phyloP scores from a whole-genome alignment of 2,888 invertebrate genomes.

The Neuroscelio doddi region DNA sequence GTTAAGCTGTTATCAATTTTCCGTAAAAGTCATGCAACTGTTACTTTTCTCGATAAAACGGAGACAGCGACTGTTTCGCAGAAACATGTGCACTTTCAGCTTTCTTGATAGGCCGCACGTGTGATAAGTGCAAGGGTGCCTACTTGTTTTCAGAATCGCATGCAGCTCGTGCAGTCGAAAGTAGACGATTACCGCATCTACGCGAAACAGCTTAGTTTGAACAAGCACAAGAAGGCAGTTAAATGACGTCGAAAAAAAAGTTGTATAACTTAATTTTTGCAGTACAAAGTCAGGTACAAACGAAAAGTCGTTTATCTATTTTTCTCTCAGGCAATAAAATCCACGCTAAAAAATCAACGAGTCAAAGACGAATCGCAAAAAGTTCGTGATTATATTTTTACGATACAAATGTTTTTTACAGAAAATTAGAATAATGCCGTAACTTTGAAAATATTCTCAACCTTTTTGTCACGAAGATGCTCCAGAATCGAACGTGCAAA shows the following conservation, averaged over 20 bases:
- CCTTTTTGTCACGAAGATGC: too few species aligned
- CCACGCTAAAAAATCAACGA: neutral
- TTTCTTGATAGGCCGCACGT: conserved; percentile 20
- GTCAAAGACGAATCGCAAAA: neutral
- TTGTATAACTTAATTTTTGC: neutral
- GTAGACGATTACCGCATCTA: conserved; percentile 16
- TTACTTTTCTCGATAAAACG: conserved; percentile 14
- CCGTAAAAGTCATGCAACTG: conserved; percentile 38
- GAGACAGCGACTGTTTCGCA: neutral
- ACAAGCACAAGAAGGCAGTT: neutral
- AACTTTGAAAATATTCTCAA: neutral
- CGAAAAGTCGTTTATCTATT: conserved; percentile 1
- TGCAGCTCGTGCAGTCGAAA: conserved; percentile 17
- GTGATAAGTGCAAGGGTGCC: neutral
- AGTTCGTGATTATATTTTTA: conserved; percentile 1
- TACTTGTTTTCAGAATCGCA: conserved; percentile 5
- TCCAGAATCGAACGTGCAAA: too few species aligned
- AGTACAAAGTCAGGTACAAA: neutral
- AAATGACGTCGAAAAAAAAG: neutral
- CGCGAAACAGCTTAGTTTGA: neutral
- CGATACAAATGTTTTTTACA: too few species aligned
- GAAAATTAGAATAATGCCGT: too few species aligned
- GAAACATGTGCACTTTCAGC: too few species aligned
- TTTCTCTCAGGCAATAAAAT: neutral
- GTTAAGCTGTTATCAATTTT: conserved; percentile 38